These are phyloP conservation scores for Erebia epiphron DNA, from an alignment of 2,888 invertebrate genomes.

Conservation along the genomic window DNA sequence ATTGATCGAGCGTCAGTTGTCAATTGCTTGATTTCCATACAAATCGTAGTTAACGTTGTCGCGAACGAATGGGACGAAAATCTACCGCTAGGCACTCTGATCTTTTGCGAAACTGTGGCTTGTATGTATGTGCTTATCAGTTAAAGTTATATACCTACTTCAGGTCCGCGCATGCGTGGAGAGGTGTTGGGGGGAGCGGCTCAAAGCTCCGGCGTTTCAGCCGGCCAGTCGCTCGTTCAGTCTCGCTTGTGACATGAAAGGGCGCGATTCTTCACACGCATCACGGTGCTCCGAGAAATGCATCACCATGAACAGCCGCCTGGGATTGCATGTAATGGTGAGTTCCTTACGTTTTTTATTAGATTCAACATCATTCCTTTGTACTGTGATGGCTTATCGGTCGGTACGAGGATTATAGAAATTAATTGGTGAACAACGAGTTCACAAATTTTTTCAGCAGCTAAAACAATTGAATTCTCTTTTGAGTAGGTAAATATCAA, in stretches of 20 bases:
- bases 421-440: not conserved
- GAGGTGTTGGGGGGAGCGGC: constrained; percentile 48
- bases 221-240: constrained; percentile 67
- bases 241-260: constrained; percentile 84
- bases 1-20: no score
- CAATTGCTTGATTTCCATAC: no score
- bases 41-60: no score
- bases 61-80: no score
- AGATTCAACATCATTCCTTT: not conserved
- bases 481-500: not conserved
- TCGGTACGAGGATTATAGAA: not conserved
- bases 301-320: constrained; percentile 86
- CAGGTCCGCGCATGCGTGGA: constrained; percentile 58
- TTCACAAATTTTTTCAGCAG: not conserved
- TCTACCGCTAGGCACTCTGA: not conserved
- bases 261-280: constrained; percentile 78
- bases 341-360: constrained; percentile 47
- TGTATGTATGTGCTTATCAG: not conserved
- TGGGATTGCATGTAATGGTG: constrained; percentile 82
- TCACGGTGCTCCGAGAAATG: constrained; percentile 86
- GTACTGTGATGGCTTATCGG: not conserved
- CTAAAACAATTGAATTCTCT: not conserved
- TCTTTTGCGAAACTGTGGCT: not conserved
- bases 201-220: constrained; percentile 67
- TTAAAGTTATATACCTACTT: not conserved